Evolutionary conservation across 2,113 vertebrate species (phyloP).

Genomic region (Crotophaga sulcirostris): DNA sequence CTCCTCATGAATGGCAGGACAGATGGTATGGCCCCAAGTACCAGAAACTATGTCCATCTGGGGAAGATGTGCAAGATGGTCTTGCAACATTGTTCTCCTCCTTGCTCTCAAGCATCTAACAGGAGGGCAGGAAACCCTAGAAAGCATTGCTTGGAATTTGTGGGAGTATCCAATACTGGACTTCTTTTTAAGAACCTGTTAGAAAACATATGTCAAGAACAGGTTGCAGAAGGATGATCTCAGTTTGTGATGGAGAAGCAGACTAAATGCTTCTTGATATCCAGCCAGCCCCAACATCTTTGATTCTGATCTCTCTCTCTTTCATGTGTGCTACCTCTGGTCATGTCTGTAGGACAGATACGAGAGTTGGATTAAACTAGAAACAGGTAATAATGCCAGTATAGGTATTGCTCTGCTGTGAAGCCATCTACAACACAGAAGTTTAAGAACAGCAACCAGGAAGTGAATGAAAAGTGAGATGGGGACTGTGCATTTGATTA

Average conservation of each 20-base stretch:
- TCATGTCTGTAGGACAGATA: slow-evolving; percentile 13
- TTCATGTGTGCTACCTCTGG: neutral
- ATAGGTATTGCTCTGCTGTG: neutral
- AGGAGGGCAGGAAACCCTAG: neutral
- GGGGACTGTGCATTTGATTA: slow-evolving; percentile 7
- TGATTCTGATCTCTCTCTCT: neutral
- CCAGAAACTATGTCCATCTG: neutral
- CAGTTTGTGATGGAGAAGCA: slow-evolving; percentile 11
- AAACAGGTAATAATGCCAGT: neutral
- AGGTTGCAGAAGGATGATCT: slow-evolving; percentile 8
- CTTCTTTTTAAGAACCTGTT: neutral
- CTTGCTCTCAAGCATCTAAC: neutral
- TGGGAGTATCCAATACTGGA: neutral
- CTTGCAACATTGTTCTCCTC: neutral
- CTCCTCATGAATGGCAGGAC: neutral
- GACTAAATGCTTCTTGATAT: slow-evolving; percentile 19
- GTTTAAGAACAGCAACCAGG: neutral
- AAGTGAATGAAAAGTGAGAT: neutral
- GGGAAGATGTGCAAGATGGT: neutral
- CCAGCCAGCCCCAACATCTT: neutral
- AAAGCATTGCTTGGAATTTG: neutral
- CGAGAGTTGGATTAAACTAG: neutral
- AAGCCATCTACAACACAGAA: neutral
- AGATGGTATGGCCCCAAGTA: neutral
- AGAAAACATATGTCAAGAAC: slow-evolving; percentile 24